These are phyloP conservation scores for Chondrosia reniformis DNA, from an alignment of 37 sponge, comb jelly and placozoan genomes.

Conservation along the genomic window DNA sequence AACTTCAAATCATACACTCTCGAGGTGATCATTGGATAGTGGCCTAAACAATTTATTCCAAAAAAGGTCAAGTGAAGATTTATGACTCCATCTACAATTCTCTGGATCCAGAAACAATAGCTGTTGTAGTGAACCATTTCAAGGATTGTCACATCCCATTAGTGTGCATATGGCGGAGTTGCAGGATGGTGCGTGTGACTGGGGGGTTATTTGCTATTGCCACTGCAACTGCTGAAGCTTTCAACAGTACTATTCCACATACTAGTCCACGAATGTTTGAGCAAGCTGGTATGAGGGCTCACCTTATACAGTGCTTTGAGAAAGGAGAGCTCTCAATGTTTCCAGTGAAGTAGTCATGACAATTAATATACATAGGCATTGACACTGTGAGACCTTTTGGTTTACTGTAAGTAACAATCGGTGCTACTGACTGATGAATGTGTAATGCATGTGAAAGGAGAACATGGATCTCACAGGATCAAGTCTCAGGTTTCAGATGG, in stretches of 20 bases:
- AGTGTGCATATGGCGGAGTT: not conserved
- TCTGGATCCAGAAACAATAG: not conserved
- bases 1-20: not conserved
- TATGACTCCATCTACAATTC: not conserved
- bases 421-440: not conserved
- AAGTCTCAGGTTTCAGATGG: too few relatives aligned
- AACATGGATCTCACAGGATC: too few relatives aligned
- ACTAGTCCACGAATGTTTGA: not conserved
- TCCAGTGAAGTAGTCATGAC: not conserved
- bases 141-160: not conserved
- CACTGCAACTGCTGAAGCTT: not conserved
- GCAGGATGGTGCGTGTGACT: not conserved
- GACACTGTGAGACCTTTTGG: not conserved
- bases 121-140: not conserved
- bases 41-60: not conserved
- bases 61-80: not conserved
- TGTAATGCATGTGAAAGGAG: too few relatives aligned
- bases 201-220: not conserved
- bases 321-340: not conserved
- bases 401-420: not conserved
- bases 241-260: not conserved
- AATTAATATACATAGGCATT: not conserved
- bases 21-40: not conserved
- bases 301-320: not conserved
- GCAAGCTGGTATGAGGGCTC: not conserved